Evolutionary conservation across 2,888 invertebrate species (phyloP).

Genomic region (Capitulum mitella): DNA sequence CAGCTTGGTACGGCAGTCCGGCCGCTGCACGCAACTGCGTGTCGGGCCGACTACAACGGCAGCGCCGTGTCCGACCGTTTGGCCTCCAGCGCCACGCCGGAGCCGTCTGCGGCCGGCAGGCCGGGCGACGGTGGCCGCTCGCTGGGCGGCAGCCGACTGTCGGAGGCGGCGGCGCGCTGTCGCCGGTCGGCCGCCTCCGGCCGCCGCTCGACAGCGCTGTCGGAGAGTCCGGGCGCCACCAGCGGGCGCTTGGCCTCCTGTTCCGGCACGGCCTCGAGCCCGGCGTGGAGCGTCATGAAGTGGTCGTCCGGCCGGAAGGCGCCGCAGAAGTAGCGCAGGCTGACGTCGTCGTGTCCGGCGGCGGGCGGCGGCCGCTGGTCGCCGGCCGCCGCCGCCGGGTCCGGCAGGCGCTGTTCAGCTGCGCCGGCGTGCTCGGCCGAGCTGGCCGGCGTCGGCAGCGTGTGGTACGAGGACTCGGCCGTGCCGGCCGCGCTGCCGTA

Average conservation of each 20-base stretch:
- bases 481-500: background rate
- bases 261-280: background rate
- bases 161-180: background rate
- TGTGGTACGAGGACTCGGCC: background rate
- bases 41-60: background rate
- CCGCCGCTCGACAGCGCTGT: background rate
- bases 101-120: background rate
- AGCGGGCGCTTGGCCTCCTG: background rate
- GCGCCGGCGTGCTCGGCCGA: background rate
- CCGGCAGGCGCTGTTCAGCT: background rate
- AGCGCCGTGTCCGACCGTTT: background rate
- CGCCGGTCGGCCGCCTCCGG: background rate
- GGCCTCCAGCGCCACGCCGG: background rate
- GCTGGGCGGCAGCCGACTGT: background rate
- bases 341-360: background rate
- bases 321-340: slow-evolving; percentile 15
- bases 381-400: background rate
- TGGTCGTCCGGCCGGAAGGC: background rate
- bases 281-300: background rate
- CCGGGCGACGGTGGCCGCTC: background rate
- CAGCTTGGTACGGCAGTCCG: too few relatives aligned
- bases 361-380: background rate
- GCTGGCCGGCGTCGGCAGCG: background rate
- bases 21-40: too few relatives aligned
- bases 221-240: background rate